phyloP scores from a whole-genome alignment of 2,888 invertebrate genomes.

The Conomelus anceps region DNA sequence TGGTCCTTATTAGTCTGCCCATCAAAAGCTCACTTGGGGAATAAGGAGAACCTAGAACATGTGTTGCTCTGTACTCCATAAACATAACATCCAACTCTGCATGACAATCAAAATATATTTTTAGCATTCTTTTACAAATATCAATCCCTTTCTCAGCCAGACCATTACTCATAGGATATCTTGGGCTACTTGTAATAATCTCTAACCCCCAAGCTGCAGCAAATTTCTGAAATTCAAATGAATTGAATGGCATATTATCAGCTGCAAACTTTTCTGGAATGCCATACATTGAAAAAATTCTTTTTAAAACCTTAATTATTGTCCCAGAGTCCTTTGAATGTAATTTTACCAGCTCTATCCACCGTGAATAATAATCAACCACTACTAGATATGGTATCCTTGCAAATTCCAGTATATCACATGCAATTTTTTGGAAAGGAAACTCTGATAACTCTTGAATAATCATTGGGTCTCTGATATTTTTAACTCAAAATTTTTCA shows the following conservation, averaged over 20 bases:
- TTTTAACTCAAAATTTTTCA: slow-evolving; percentile 24
- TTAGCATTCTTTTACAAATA: slow-evolving; percentile 9
- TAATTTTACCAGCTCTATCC: slow-evolving; percentile 28
- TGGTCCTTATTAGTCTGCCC: slow-evolving; percentile 9
- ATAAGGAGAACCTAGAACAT: neutral
- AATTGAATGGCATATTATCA: slow-evolving; percentile 31
- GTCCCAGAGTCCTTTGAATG: slow-evolving; percentile 17
- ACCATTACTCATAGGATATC: slow-evolving; percentile 2
- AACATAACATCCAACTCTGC: slow-evolving; percentile 3
- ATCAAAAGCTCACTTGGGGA: slow-evolving; percentile 11
- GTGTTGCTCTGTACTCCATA: slow-evolving; percentile 15
- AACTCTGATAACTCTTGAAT: slow-evolving; percentile 27
- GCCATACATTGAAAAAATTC: slow-evolving; percentile 33
- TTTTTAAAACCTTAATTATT: slow-evolving; percentile 28
- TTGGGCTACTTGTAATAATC: neutral
- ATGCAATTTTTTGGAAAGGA: slow-evolving; percentile 29
- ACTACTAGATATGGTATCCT: slow-evolving; percentile 23
- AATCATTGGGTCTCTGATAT: slow-evolving; percentile 25
- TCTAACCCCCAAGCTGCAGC: slow-evolving; percentile 3
- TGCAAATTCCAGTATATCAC: slow-evolving; percentile 27
- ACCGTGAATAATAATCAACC: slow-evolving; percentile 32
- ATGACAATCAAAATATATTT: neutral
- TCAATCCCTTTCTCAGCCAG: slow-evolving; percentile 12
- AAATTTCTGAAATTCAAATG: neutral
- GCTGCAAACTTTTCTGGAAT: slow-evolving; percentile 33